A percentile compares a stretch with the other conserved stretches of the same genome.
Evolutionary conservation across 2,888 invertebrate species (phyloP).

Genomic region (Sphinx pinastri): DNA sequence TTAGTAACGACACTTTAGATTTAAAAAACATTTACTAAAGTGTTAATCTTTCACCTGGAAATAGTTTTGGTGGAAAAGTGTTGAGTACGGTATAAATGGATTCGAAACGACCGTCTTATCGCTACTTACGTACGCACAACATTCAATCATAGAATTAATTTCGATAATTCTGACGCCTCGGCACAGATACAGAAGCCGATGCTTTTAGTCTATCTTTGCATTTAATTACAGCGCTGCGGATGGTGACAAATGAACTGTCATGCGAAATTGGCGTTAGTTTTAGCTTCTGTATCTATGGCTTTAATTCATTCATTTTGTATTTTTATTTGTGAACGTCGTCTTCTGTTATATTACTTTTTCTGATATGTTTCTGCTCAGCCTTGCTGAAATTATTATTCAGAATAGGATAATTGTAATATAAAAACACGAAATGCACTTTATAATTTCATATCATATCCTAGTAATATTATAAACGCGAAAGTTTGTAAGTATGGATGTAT

Average conservation of each 20-base stretch:
- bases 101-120: conserved; percentile 54
- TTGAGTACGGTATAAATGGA: conserved; percentile 43
- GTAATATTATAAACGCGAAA: too few relatives aligned
- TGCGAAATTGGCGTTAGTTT: conserved; percentile 48
- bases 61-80: conserved; percentile 34
- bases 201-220: conserved; percentile 75
- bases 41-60: conserved; percentile 40
- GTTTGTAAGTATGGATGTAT: too few relatives aligned
- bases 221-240: conserved; percentile 61
- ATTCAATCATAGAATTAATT: conserved; percentile 80
- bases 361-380: too few relatives aligned
- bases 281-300: neutral
- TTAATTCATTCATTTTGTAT: too few relatives aligned
- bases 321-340: too few relatives aligned
- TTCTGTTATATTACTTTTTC: neutral
- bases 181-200: conserved; percentile 72
- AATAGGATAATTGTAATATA: too few relatives aligned
- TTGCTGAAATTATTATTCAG: too few relatives aligned
- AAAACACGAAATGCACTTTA: too few relatives aligned
- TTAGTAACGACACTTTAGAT: conserved; percentile 46
- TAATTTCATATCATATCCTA: too few relatives aligned
- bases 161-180: conserved; percentile 76
- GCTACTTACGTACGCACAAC: conserved; percentile 55
- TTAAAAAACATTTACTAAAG: conserved; percentile 36
- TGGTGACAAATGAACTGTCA: conserved; percentile 69